phyloP scores from a whole-genome alignment of 2,113 vertebrate genomes.

The Saccopteryx leptura region DNA sequence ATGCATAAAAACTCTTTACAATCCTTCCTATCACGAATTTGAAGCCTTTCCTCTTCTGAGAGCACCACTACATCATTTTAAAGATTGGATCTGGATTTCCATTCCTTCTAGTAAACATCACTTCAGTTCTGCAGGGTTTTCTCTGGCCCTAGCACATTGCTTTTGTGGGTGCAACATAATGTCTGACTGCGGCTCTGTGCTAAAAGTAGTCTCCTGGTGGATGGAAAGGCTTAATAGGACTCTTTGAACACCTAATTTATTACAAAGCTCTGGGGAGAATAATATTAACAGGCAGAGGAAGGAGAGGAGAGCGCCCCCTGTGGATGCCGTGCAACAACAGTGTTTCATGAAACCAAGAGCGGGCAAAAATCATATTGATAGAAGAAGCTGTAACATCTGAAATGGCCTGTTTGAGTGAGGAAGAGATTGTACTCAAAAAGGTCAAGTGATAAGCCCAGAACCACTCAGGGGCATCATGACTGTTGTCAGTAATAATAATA shows the following conservation, averaged over 20 bases:
- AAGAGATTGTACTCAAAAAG: background rate
- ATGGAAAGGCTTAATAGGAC: conserved; percentile 9
- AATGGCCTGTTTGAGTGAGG: background rate
- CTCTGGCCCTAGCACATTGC: background rate
- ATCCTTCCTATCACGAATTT: background rate
- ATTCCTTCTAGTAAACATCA: background rate
- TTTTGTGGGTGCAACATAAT: background rate
- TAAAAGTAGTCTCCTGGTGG: conserved; percentile 47
- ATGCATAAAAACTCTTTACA: background rate
- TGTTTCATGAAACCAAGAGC: background rate
- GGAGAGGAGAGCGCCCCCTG: background rate
- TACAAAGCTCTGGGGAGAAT: conserved; percentile 12
- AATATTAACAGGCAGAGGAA: background rate
- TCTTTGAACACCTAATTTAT: conserved; percentile 52
- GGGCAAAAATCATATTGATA: background rate
- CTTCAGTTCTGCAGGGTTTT: background rate
- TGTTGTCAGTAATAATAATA: background rate
- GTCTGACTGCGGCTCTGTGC: conserved; percentile 20
- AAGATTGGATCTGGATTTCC: background rate
- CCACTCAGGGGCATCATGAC: background rate
- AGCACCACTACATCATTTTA: background rate
- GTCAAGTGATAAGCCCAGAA: background rate
- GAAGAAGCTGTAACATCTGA: background rate
- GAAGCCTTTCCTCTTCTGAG: background rate
- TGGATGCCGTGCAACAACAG: background rate